Evolutionary conservation across 2,797 vertebrate genomes (phyloP).

Genomic region (Sebastes itinus): DNA sequence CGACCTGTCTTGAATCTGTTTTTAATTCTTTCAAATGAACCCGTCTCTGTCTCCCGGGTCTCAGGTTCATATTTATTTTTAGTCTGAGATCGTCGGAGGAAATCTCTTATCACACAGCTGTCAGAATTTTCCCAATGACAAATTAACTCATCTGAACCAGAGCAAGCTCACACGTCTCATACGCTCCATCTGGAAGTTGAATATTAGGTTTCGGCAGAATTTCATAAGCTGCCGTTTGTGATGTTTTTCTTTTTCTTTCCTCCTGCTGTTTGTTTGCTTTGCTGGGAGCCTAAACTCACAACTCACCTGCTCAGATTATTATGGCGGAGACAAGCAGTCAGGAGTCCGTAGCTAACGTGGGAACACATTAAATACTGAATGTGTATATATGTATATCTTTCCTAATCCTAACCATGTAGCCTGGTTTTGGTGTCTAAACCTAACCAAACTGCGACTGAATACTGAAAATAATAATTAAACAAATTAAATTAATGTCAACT

Average conservation of each 20-base stretch:
- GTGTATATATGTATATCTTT: too few species aligned
- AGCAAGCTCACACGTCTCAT: not conserved
- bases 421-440: too few species aligned
- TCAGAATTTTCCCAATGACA: slow-evolving; percentile 31
- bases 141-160: slow-evolving; percentile 37
- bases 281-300: slow-evolving; percentile 4
- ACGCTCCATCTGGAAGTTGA: slow-evolving; percentile 7
- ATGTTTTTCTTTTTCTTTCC: not conserved
- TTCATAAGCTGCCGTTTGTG: slow-evolving; percentile 15
- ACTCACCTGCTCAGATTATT: not conserved
- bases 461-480: too few species aligned
- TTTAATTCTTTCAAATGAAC: slow-evolving; percentile 42
- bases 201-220: slow-evolving; percentile 43
- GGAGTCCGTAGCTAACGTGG: too few species aligned
- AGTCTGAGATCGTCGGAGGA: slow-evolving; percentile 37
- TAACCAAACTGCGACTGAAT: too few species aligned
- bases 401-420: too few species aligned
- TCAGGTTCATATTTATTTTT: slow-evolving; percentile 34
- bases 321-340: too few species aligned
- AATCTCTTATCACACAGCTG: slow-evolving; percentile 34
- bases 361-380: too few species aligned
- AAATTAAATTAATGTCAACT: too few species aligned
- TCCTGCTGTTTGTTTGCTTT: slow-evolving; percentile 29
- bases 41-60: slow-evolving; percentile 1
- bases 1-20: slow-evolving; percentile 20